Percentiles rank a stretch among this genome's conserved stretches.
Conservation (phyloP, 2,888 invertebrate genomes). For the Synanthedon vespiformis region DNA sequence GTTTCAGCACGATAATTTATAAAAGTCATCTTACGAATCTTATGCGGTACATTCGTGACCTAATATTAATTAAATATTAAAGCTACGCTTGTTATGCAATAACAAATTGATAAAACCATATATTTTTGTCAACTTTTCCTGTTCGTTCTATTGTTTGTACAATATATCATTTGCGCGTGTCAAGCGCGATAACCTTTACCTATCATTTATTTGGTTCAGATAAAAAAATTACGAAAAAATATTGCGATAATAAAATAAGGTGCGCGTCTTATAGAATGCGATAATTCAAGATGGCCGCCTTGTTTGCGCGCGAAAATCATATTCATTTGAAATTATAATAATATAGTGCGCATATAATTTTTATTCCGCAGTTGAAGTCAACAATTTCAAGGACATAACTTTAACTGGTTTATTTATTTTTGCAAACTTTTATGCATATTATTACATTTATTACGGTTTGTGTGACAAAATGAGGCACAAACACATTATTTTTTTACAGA, state of each 20-base stretch:
- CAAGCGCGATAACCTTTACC: neutral
- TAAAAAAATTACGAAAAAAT: neutral
- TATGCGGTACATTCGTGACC: too few relatives aligned
- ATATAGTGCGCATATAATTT: slow-evolving; percentile 1
- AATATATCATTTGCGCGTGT: neutral
- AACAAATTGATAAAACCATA: too few relatives aligned
- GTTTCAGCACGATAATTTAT: too few relatives aligned
- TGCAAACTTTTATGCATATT: neutral
- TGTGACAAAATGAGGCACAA: too few relatives aligned
- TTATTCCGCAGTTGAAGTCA: neutral
- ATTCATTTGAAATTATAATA: neutral
- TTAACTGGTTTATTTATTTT: neutral
- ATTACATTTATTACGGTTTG: too few relatives aligned
- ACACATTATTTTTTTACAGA: too few relatives aligned
- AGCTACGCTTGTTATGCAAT: too few relatives aligned
- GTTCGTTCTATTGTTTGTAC: too few relatives aligned
- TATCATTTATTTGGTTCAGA: neutral
- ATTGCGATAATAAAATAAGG: neutral
- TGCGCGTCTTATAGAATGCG: neutral
- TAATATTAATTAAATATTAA: too few relatives aligned
- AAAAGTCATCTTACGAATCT: too few relatives aligned
- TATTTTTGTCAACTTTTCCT: too few relatives aligned
- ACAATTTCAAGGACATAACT: slow-evolving; percentile 1
- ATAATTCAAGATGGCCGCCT: slow-evolving; percentile 3
- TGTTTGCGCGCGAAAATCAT: slow-evolving; percentile 3